A percentile compares a stretch with the other conserved stretches of the same genome.
phyloP scores from a whole-genome alignment of 2,888 invertebrate genomes.

The Chrysolina americana region DNA sequence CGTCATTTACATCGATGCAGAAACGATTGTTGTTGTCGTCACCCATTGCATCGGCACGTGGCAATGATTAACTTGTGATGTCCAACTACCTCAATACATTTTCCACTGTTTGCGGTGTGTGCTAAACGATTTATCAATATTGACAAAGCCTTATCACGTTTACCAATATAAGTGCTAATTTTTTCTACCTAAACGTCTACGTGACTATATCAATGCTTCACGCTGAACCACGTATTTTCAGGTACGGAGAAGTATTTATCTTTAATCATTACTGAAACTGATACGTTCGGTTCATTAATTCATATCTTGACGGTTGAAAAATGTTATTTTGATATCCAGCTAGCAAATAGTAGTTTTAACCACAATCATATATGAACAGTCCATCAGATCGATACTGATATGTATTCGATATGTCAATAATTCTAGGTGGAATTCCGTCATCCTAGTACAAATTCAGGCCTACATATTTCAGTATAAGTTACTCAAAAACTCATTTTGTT shows the following conservation, averaged over 20 bases:
- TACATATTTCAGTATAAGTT: too few relatives aligned
- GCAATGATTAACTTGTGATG: neutral
- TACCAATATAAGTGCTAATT: slow-evolving; percentile 8
- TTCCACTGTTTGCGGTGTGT: neutral
- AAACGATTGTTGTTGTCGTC: neutral
- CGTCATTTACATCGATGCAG: too few relatives aligned
- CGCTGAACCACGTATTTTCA: neutral
- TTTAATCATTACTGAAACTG: neutral
- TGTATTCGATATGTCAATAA: too few relatives aligned
- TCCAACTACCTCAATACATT: slow-evolving; percentile 1
- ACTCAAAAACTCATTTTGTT: too few relatives aligned
- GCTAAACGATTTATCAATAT: slow-evolving; percentile 10
- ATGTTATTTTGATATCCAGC: too few relatives aligned
- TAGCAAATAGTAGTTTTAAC: too few relatives aligned
- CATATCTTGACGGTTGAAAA: too few relatives aligned
- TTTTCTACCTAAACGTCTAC: neutral
- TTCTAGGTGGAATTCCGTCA: too few relatives aligned
- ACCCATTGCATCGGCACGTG: neutral
- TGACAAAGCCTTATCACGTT: slow-evolving; percentile 13
- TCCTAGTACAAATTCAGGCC: too few relatives aligned
- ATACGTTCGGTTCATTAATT: neutral
- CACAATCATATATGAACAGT: too few relatives aligned
- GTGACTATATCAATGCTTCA: neutral
- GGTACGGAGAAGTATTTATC: neutral
- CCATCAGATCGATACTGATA: too few relatives aligned